Percentiles rank a stretch among this genome's conserved stretches.
phyloP scores from a whole-genome alignment of 92 coral and sea anemone species.

The Plumapathes pennacea region DNA sequence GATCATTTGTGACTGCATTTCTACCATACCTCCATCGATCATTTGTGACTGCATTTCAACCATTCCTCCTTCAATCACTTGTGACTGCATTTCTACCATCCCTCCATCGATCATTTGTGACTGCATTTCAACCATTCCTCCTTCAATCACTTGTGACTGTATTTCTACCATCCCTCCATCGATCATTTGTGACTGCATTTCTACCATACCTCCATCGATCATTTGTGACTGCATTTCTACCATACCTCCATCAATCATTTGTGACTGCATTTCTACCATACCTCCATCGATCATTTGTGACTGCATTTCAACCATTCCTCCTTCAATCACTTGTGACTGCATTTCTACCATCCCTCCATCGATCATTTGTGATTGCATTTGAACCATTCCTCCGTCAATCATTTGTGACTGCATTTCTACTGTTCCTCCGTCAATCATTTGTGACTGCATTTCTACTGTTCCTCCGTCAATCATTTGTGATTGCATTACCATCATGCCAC shows the following conservation, averaged over 20 bases:
- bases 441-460: neutral
- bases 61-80: neutral
- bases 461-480: neutral
- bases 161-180: neutral
- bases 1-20: neutral
- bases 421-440: conserved; percentile 24
- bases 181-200: neutral
- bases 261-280: conserved; percentile 7
- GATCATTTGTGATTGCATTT: conserved; percentile 35
- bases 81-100: neutral
- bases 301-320: conserved; percentile 16
- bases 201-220: conserved; percentile 1
- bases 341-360: conserved; percentile 12
- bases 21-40: neutral
- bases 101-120: neutral
- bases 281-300: conserved; percentile 15
- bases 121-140: neutral
- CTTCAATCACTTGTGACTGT: neutral
- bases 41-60: neutral
- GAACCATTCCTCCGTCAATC: conserved; percentile 17
- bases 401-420: conserved; percentile 20
- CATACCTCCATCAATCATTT: conserved; percentile 13
- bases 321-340: conserved; percentile 10
- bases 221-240: conserved; percentile 10
- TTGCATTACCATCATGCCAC: neutral